These are phyloP conservation scores for Laodelphax striatellus DNA, from an alignment of 1,140 invertebrate species.

Conservation along the genomic window DNA sequence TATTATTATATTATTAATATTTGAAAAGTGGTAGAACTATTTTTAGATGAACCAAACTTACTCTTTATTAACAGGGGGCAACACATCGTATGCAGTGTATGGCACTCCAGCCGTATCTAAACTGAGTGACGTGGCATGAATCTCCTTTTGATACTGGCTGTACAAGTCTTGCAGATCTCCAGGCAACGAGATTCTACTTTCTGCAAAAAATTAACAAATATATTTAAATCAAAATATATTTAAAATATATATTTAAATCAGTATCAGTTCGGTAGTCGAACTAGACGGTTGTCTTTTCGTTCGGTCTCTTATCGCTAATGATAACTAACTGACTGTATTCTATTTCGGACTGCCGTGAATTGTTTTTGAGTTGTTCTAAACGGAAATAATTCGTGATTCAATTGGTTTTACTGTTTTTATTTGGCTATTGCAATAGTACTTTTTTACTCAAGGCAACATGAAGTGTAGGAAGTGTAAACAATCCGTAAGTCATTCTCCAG, in stretches of 20 bases:
- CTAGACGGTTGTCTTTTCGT: neutral
- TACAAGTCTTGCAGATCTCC: conserved; percentile 74
- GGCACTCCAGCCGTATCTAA: conserved; percentile 33
- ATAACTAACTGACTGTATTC: neutral
- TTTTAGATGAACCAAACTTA: no score
- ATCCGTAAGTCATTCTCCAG: no score
- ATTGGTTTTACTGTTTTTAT: no score
- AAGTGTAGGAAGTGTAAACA: no score
- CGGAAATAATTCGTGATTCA: no score
- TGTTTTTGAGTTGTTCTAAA: no score
- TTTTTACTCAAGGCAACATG: no score
- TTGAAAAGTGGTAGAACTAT: no score
- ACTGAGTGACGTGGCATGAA: conserved; percentile 60
- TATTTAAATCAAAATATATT: no score
- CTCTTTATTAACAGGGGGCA: conserved; percentile 36
- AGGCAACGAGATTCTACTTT: conserved; percentile 52
- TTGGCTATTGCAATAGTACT: no score
- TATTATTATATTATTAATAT: no score
- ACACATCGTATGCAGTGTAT: conserved; percentile 30
- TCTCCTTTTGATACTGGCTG: conserved; percentile 73
- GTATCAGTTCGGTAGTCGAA: neutral
- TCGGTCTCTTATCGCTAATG: neutral
- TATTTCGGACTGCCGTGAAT: neutral
- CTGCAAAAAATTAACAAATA: conserved; percentile 31
- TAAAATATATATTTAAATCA: neutral